These are phyloP conservation scores for Notodonta dromedarius DNA, from an alignment of 2,888 invertebrate species.

Conservation along the genomic window DNA sequence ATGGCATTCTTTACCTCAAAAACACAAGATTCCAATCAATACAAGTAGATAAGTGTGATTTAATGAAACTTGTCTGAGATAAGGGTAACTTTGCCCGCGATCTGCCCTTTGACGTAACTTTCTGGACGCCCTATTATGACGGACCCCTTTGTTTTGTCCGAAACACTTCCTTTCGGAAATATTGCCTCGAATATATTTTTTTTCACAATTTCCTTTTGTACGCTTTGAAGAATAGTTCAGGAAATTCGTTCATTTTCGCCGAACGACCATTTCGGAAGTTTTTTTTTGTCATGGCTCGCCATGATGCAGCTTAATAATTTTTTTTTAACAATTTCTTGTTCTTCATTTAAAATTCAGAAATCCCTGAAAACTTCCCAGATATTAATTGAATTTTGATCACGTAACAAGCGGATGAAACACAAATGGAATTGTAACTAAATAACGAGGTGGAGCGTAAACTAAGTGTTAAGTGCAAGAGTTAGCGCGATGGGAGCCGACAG, in stretches of 20 bases:
- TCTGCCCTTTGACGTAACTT: conserved; percentile 61
- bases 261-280: conserved; percentile 12
- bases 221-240: conserved; percentile 49
- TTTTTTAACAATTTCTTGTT: not conserved
- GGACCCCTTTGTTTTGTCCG: conserved; percentile 66
- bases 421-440: conserved; percentile 24
- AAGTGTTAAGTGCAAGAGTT: conserved; percentile 23
- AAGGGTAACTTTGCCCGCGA: conserved; percentile 60
- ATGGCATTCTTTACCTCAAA: conserved; percentile 16
- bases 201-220: conserved; percentile 53
- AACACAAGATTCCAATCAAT: conserved; percentile 59
- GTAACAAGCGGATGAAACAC: conserved; percentile 6
- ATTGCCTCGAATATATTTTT: conserved; percentile 63
- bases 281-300: not conserved
- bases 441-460: conserved; percentile 20
- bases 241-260: conserved; percentile 43
- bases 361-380: not conserved
- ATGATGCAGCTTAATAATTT: no score
- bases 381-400: conserved; percentile 14
- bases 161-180: conserved; percentile 61
- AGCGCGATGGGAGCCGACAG: conserved; percentile 18
- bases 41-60: conserved; percentile 70
- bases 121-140: conserved; percentile 59
- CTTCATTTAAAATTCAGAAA: not conserved
- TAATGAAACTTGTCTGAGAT: conserved; percentile 62